Percentiles rank a stretch among this genome's conserved stretches.
phyloP scores from a whole-genome alignment of 2,113 vertebrate genomes.

The Verasper variegatus region DNA sequence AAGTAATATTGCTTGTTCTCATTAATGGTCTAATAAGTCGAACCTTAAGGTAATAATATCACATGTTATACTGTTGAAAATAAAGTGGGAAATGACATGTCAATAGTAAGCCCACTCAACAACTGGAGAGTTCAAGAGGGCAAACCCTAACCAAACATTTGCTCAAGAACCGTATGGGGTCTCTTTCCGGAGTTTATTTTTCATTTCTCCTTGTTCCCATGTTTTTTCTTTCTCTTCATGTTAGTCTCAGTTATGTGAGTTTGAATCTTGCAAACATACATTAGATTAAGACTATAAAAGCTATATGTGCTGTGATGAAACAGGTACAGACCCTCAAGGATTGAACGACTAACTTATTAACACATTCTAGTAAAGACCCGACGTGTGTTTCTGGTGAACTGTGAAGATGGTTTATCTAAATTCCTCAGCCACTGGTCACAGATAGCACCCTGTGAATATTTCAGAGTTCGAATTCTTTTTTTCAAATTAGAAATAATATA shows the following conservation, averaged over 20 bases:
- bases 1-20: constrained; percentile 2
- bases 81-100: not conserved
- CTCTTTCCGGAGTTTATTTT: constrained; percentile 53
- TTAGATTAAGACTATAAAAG: too few species aligned
- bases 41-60: not conserved
- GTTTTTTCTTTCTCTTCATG: constrained; percentile 1
- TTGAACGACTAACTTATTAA: too few species aligned
- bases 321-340: too few species aligned
- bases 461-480: too few species aligned
- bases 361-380: too few species aligned
- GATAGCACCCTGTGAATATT: not conserved
- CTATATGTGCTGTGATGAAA: too few species aligned
- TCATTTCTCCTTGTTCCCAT: constrained; percentile 30
- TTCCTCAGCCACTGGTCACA: not conserved
- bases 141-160: constrained; percentile 54
- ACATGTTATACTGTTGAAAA: not conserved
- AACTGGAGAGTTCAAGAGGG: constrained; percentile 37
- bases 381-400: too few species aligned
- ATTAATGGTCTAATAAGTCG: not conserved
- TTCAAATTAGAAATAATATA: not conserved
- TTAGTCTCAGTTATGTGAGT: not conserved
- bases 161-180: constrained; percentile 40
- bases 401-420: not conserved
- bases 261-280: not conserved
- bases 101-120: constrained; percentile 14